phyloP scores from a whole-genome alignment of 1,140 invertebrate species.

The Proctacanthus coquilletti region DNA sequence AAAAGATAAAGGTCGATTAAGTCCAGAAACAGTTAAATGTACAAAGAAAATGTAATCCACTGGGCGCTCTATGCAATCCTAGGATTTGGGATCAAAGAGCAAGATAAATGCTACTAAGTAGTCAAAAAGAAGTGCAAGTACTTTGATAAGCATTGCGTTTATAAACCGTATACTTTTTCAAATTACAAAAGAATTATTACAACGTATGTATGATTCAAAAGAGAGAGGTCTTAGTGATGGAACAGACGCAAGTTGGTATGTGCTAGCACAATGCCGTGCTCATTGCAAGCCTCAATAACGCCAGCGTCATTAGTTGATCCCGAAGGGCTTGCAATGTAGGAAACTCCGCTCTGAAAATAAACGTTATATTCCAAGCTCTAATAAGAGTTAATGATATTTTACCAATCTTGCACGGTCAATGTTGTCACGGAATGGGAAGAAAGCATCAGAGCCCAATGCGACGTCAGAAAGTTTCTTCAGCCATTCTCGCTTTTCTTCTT shows the following conservation, averaged over 20 bases:
- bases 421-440: constrained; percentile 97
- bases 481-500: constrained; percentile 65
- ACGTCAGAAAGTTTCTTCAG: constrained; percentile 65
- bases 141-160: no score
- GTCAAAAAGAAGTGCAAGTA: no score
- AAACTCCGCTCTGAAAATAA: constrained; percentile 73
- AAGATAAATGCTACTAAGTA: no score
- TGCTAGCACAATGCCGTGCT: constrained; percentile 73
- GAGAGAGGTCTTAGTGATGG: constrained; percentile 60
- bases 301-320: constrained; percentile 86
- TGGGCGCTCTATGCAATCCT: no score
- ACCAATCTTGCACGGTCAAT: constrained; percentile 87
- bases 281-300: constrained; percentile 86
- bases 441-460: constrained; percentile 91
- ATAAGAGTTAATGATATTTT: constrained; percentile 12
- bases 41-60: no score
- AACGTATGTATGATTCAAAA: no score
- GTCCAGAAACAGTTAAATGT: no score
- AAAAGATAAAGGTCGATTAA: no score
- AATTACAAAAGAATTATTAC: no score
- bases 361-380: constrained; percentile 3
- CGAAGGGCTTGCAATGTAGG: constrained; percentile 80
- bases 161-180: no score
- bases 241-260: constrained; percentile 90
- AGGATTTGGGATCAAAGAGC: no score